Percentiles rank a stretch among this genome's conserved stretches.
Conservation (phyloP, 2,888 invertebrate genomes). For the Drosophila yooni region DNA sequence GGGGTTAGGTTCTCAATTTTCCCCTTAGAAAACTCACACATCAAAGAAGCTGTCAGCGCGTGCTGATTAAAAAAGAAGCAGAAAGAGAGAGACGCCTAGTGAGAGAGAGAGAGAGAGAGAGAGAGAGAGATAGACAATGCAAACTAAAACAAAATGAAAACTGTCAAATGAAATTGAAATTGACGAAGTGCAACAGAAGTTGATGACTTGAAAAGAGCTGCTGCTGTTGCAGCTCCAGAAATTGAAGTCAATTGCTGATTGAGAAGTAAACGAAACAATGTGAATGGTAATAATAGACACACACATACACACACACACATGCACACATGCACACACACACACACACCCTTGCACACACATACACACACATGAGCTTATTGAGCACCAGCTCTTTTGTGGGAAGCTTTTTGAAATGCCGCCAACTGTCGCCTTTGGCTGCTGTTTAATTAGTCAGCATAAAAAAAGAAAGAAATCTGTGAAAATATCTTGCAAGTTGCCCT, state of each 20-base stretch:
- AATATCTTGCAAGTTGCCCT: background rate
- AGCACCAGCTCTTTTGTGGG: conserved; percentile 9
- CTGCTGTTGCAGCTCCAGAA: conserved; percentile 45
- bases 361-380: conserved; percentile 3
- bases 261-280: conserved; percentile 54
- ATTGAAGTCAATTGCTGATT: conserved; percentile 79
- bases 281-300: conserved; percentile 58
- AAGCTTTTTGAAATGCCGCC: conserved; percentile 57
- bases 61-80: conserved; percentile 41
- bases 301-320: conserved; percentile 13
- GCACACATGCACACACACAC: background rate
- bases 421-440: conserved; percentile 27
- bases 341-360: background rate
- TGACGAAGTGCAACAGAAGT: conserved; percentile 60
- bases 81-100: background rate
- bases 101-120: background rate
- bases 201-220: conserved; percentile 58
- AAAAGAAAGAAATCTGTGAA: background rate
- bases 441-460: conserved; percentile 60
- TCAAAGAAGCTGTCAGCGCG: conserved; percentile 44
- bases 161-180: conserved; percentile 58
- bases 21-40: background rate
- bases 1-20: conserved; percentile 1
- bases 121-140: background rate
- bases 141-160: conserved; percentile 33